phyloP scores from a whole-genome alignment of 2,113 vertebrate species.

The Smithornis capensis region DNA sequence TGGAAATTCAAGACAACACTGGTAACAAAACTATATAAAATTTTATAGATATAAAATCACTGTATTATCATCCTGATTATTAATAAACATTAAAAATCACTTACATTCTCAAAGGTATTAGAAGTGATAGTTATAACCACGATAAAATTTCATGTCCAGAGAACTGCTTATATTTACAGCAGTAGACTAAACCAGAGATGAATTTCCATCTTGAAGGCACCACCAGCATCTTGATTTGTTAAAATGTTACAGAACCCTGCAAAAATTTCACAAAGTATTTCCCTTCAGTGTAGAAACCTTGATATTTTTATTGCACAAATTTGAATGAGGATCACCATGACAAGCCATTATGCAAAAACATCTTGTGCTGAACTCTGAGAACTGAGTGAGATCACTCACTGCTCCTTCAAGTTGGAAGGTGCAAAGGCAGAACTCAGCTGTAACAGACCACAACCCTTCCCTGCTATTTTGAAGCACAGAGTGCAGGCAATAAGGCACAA shows the following conservation, averaged over 20 bases:
- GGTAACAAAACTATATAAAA: not conserved
- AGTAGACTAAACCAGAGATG: not conserved
- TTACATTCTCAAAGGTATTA: not conserved
- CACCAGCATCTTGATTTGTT: not conserved
- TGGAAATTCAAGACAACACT: slow-evolving; percentile 1
- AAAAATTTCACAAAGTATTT: not conserved
- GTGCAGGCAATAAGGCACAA: not conserved
- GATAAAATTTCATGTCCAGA: not conserved
- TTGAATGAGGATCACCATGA: not conserved
- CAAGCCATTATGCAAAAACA: not conserved
- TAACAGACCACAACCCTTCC: not conserved
- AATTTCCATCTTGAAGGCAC: not conserved
- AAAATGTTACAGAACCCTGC: not conserved
- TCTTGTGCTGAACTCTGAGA: not conserved
- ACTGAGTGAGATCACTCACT: not conserved
- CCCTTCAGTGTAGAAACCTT: not conserved
- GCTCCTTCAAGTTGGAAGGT: not conserved
- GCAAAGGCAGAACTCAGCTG: not conserved
- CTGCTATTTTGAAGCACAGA: not conserved
- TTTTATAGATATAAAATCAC: not conserved
- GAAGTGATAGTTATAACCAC: not conserved
- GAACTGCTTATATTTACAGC: not conserved
- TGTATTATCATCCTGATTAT: not conserved
- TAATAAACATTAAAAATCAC: not conserved
- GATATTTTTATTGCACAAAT: not conserved